Base-by-base conservation (phyloP, 2,113 vertebrate genomes). In the Pseudolaguvia tuberculata region DNA sequence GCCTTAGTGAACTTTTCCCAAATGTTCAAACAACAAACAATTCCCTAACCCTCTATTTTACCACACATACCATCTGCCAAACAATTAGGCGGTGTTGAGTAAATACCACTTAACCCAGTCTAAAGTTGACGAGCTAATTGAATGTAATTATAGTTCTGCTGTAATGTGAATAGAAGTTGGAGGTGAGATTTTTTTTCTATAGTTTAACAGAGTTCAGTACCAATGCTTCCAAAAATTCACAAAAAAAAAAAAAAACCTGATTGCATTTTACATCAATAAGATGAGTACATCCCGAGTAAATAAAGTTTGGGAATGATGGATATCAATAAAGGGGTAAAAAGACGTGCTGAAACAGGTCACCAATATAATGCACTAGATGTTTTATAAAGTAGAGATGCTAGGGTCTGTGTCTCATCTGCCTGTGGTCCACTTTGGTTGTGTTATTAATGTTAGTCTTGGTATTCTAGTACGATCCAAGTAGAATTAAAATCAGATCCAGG, bases 51-150 rank as follows among this genome's bases (percentile, higher is more conserved):
- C 73, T 73, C 79, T 73, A 66, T 74, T n/a, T 76, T 58, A 69
- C 79, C 63, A 69, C 58, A 74, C 76, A 78, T 80, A 56, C 82
- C 82, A 80, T 80, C 76, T 83, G 78, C 81, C 79, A 74, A 61
- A 78, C 79, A 83, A 81, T 78, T 83, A 81, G 78, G 69, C 75
- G 39, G 35, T 74, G 77, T 83, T 77, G 80, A 79, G 77, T 81
- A 83, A 81, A 81, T 73, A 83, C 72, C 68, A 73, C 75, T 81
- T 83, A 83, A 57, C 72, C 78, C 72, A 70, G 78, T 78, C 74
- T 79, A 80, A 81, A 77, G 79, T 79, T 81, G 78, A 83, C 78
- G 80, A 78, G 77, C 79, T 81, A 80, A 83, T 83, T 83, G 80
- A 74, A 42, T 79, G 70, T 83, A 83, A 83, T 80, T 83, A 76